These are phyloP conservation scores for Pachymerium ferrugineum DNA, from an alignment of 2,888 invertebrate species.

Conservation along the genomic window DNA sequence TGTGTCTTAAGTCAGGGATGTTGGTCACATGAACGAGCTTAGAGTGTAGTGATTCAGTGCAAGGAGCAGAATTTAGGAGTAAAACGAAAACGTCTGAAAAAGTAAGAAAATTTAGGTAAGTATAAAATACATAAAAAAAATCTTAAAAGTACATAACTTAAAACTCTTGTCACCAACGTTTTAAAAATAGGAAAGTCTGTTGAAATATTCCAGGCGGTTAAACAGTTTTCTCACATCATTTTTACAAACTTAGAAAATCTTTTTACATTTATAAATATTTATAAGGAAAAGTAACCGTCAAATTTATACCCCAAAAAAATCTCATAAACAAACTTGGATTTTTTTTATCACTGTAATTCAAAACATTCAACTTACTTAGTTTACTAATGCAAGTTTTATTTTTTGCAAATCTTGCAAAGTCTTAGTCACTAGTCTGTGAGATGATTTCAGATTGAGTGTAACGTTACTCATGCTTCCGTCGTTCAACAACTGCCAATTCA, in stretches of 20 bases:
- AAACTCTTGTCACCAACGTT: neutral
- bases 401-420: no score
- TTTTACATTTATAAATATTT: neutral
- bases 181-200: neutral
- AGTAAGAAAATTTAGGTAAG: neutral
- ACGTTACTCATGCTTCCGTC: conserved; percentile 21
- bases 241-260: no score
- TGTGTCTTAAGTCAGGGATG: conserved; percentile 19
- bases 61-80: neutral
- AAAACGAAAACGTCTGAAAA: neutral
- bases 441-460: conserved; percentile 19
- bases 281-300: neutral
- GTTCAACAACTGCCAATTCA: neutral
- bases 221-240: no score
- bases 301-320: neutral
- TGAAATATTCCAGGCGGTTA: no score
- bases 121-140: neutral
- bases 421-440: conserved; percentile 13
- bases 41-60: conserved; percentile 17
- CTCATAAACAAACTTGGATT: neutral
- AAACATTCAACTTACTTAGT: no score
- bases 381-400: neutral
- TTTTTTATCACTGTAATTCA: neutral
- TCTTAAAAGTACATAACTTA: neutral
- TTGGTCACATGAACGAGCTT: neutral